Percentiles rank a stretch among this genome's conserved stretches.
Conservation (phyloP, 2,113 vertebrate genomes). For the Nymphicus hollandicus region DNA sequence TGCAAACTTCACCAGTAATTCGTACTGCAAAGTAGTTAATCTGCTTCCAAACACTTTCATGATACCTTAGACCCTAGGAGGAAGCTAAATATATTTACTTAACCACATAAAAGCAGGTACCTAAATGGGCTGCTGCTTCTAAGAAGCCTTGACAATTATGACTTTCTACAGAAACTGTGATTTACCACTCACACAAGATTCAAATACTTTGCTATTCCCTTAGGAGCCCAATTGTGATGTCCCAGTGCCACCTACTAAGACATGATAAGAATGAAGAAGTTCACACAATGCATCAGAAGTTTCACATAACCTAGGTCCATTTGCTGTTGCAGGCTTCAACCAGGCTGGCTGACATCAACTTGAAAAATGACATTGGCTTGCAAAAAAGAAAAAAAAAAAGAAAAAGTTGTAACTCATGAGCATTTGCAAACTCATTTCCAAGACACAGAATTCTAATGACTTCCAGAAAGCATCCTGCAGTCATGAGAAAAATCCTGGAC, state of each 20-base stretch:
- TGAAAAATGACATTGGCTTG: background rate
- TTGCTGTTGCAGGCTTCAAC: background rate
- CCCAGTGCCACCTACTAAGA: background rate
- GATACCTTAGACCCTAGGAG: background rate
- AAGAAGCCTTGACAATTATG: background rate
- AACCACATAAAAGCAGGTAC: background rate
- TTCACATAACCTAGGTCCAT: background rate
- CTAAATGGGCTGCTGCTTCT: background rate
- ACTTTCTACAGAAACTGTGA: background rate
- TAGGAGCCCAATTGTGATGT: background rate
- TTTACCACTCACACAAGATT: background rate
- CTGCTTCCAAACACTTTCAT: background rate
- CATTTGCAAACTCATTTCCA: slow-evolving; percentile 7
- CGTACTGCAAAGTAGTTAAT: background rate
- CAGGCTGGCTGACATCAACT: background rate
- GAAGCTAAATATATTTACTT: background rate
- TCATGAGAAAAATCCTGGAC: slow-evolving; percentile 46
- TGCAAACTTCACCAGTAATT: background rate
- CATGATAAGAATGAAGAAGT: background rate
- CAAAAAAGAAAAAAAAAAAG: background rate
- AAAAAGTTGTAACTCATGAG: background rate
- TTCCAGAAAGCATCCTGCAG: slow-evolving; percentile 21
- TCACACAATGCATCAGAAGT: background rate
- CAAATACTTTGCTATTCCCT: background rate
- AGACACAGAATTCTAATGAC: slow-evolving; percentile 6